Conservation (phyloP, 1,140 invertebrate genomes). For the Radopholus similis region DNA sequence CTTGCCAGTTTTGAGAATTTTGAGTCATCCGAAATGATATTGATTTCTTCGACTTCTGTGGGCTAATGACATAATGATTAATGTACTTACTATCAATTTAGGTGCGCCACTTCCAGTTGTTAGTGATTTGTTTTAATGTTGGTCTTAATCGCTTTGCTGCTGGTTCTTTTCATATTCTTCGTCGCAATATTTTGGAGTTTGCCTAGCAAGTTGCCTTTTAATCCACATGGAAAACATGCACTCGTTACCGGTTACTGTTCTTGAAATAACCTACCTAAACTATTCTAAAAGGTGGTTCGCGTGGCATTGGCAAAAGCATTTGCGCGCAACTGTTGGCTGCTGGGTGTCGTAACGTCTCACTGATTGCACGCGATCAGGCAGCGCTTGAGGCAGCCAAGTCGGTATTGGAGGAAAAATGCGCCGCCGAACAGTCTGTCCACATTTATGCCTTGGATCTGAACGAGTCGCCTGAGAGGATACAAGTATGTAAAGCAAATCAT, state of each 20-base stretch:
- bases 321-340: conserved; percentile 72
- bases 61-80: too few relatives aligned
- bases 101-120: too few relatives aligned
- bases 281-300: conserved; percentile 74
- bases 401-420: conserved; percentile 20
- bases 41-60: background rate
- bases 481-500: background rate
- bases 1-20: background rate
- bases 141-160: background rate
- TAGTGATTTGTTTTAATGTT: too few relatives aligned
- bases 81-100: too few relatives aligned
- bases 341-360: conserved; percentile 78
- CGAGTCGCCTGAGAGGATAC: conserved; percentile 23
- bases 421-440: conserved; percentile 28
- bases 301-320: conserved; percentile 83
- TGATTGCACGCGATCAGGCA: conserved; percentile 75
- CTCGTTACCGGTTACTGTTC: conserved; percentile 40
- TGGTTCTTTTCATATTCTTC: conserved; percentile 1
- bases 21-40: background rate
- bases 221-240: conserved; percentile 41
- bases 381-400: conserved; percentile 24
- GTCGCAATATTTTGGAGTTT: conserved; percentile 4
- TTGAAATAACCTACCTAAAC: background rate
- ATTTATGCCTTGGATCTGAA: conserved; percentile 36
- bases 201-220: conserved; percentile 25